A percentile compares a stretch with the other conserved stretches of the same genome.
Evolutionary conservation across 2,888 invertebrate species (phyloP).

Genomic region (Leucania comma): DNA sequence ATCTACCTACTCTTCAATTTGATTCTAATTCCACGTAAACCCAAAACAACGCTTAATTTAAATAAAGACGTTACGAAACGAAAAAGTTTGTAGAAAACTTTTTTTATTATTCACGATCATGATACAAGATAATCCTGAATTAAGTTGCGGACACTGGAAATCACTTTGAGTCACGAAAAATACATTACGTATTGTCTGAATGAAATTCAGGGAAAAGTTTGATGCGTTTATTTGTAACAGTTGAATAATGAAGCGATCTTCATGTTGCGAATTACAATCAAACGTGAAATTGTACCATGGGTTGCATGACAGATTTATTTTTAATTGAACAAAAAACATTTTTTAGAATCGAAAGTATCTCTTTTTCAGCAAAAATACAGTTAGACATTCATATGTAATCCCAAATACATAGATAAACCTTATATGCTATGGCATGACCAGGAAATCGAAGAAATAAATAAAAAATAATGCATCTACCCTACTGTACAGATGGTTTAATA

Average conservation of each 20-base stretch:
- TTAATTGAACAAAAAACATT: too few species aligned
- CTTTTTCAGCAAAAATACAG: too few species aligned
- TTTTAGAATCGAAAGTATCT: too few species aligned
- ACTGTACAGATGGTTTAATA: not conserved
- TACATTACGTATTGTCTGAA: not conserved
- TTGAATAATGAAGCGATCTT: conserved; percentile 1
- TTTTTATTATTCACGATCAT: conserved; percentile 13
- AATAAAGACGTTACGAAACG: not conserved
- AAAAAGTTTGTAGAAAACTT: conserved; percentile 10
- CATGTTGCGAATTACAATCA: conserved; percentile 14
- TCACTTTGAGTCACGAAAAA: conserved; percentile 39
- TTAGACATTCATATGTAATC: too few species aligned
- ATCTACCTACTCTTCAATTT: not conserved
- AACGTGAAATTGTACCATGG: conserved; percentile 23
- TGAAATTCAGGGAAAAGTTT: conserved; percentile 23
- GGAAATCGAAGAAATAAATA: not conserved
- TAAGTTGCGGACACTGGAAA: conserved; percentile 19
- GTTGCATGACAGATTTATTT: not conserved
- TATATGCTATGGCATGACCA: not conserved
- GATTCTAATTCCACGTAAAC: not conserved
- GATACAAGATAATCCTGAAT: conserved; percentile 5
- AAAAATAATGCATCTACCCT: not conserved
- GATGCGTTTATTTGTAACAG: not conserved
- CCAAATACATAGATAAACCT: not conserved
- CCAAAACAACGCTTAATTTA: not conserved